Evolutionary conservation across 2,797 vertebrate species (phyloP).

Genomic region (Sphenodon punctatus): DNA sequence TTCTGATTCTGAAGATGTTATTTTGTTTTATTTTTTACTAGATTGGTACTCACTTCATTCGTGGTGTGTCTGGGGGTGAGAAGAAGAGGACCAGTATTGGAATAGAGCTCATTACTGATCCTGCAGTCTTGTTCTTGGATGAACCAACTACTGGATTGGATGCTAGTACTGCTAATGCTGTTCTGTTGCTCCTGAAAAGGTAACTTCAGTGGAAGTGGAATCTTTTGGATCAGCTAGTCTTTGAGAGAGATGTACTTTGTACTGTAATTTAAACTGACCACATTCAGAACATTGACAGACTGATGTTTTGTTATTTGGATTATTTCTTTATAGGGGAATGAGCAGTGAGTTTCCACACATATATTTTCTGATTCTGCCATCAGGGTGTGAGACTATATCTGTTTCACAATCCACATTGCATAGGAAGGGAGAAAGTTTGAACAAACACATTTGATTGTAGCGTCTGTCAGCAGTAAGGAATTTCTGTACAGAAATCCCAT

Average conservation of each 20-base stretch:
- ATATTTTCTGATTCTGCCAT: background rate
- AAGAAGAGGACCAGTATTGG: constrained; percentile 91
- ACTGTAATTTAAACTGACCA: too few species aligned
- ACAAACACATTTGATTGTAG: background rate
- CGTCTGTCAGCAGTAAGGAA: background rate
- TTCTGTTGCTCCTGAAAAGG: constrained; percentile 87
- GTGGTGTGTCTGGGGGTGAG: constrained; percentile 91
- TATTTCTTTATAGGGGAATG: background rate
- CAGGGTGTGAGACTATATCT: background rate
- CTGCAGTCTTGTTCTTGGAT: constrained; percentile 88
- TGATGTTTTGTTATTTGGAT: background rate
- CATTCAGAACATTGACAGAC: background rate
- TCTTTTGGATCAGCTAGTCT: background rate
- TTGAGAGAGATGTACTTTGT: background rate
- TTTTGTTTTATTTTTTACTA: too few species aligned
- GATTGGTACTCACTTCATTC: constrained; percentile 86
- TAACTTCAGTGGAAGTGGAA: constrained; percentile 29
- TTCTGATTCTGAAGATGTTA: background rate
- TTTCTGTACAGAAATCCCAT: background rate
- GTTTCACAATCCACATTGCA: background rate
- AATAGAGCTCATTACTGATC: constrained; percentile 91
- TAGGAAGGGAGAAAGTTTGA: background rate
- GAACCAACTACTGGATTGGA: constrained; percentile 92
- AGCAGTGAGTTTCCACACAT: background rate
- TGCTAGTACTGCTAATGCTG: constrained; percentile 88